Conservation (phyloP, 1,140 invertebrate genomes). For the Drosophila murphyi region DNA sequence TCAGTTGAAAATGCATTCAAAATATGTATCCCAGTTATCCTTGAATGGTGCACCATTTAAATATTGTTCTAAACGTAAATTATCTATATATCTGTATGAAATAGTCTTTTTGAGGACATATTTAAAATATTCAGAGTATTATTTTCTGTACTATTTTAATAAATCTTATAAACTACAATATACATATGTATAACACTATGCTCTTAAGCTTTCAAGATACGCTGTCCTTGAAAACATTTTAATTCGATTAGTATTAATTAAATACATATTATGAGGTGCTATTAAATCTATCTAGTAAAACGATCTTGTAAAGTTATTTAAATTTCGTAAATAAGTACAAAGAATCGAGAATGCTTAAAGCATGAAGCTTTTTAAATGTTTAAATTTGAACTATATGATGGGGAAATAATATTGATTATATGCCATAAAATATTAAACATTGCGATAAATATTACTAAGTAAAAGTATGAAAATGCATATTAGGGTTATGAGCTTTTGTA, state of each 20-base stretch:
- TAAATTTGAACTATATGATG: neutral
- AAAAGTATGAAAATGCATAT: neutral
- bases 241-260: neutral
- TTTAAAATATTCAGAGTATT: conserved; percentile 6
- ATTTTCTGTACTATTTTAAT: conserved; percentile 12
- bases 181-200: neutral
- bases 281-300: too few species aligned
- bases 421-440: too few species aligned
- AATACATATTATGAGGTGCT: neutral
- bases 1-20: conserved; percentile 40
- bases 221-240: neutral
- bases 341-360: neutral
- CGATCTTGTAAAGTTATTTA: too few species aligned
- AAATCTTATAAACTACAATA: neutral
- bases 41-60: conserved; percentile 48
- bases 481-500: neutral
- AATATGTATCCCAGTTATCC: conserved; percentile 1
- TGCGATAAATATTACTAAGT: neutral
- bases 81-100: neutral
- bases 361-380: neutral
- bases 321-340: neutral
- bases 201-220: neutral
- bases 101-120: conserved; percentile 31
- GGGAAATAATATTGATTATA: too few species aligned
- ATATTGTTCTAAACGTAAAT: conserved; percentile 47